Base-by-base conservation (phyloP, 1,140 invertebrate species). In the Brachionus asplanchnoidis region DNA sequence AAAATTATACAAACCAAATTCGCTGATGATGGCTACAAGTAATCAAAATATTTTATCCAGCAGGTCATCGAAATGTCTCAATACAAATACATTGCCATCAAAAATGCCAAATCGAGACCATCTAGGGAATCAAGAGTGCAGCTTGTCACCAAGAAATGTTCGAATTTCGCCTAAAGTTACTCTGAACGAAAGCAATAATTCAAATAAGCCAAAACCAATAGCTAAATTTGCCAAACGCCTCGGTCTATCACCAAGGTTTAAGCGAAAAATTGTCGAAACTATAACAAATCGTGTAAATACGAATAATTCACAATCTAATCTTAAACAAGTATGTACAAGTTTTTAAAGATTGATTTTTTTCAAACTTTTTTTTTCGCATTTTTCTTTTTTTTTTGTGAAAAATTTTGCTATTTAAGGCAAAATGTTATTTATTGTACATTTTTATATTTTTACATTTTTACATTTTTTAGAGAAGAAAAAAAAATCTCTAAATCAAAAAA, bases 1-100 rank as follows among this genome's bases (percentile, higher is more conserved):
- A 23, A 82, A 82, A 65, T 65, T 82, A 26, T 82, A 82, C 20
- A 82, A 82, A 28, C 79, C 79, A 2, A 68, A 82, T 23, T 82
- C 79, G 14, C 60, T 82, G 14, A 23, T 82, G 79, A 42, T 82
- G 32, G 79, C 79, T 26, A 82, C 79, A 32, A 65, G 20, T 17
- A 82, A 44, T 28, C 53, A 42, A 66, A 46, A 28, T 65, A 28
- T 82, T 42, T 68, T 82, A 17, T 56, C 79, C 8, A 17, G 28
- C 14, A 77, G 46, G 11, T 36, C 14, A 14, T 36, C 26, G 3
- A 70, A 70, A 32, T 36, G 23, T 32, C 11, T 3, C 7, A 50
- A 50, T 77, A 28, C 73, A 12, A 77, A 77, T 77, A 77, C 73
- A 26, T 32, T 77, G 26, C 73, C 73, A 14, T 50, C 46, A 7